Percentiles rank a stretch among this genome's conserved stretches.
Evolutionary conservation across 1,140 invertebrate species (phyloP).

Genomic region (Drosophila ambigua): DNA sequence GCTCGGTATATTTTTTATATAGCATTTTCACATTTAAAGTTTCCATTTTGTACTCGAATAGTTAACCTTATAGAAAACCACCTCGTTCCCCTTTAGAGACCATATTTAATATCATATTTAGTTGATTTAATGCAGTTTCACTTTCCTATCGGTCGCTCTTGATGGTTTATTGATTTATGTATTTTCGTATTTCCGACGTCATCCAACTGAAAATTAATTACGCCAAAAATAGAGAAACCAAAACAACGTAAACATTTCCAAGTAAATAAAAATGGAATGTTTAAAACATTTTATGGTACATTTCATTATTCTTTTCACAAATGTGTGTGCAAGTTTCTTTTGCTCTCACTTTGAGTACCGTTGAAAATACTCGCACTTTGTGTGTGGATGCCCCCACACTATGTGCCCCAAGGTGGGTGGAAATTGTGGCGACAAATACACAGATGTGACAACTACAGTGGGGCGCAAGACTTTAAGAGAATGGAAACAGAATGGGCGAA

Average conservation of each 20-base stretch:
- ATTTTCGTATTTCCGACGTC: constrained; percentile 70
- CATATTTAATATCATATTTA: no score
- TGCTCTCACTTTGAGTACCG: constrained; percentile 24
- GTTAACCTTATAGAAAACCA: no score
- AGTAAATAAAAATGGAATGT: constrained; percentile 30
- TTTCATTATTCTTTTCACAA: constrained; percentile 37
- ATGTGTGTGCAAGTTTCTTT: constrained; percentile 29
- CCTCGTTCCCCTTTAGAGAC: no score
- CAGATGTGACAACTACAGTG: background rate
- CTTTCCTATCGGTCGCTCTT: background rate
- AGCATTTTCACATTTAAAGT: background rate
- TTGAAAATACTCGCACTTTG: constrained; percentile 23
- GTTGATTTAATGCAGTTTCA: background rate
- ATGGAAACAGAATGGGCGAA: background rate
- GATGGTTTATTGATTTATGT: constrained; percentile 27
- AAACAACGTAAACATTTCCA: constrained; percentile 37
- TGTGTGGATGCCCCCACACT: background rate
- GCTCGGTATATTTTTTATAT: no score
- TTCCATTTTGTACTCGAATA: background rate
- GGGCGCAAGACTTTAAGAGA: background rate
- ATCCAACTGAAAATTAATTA: constrained; percentile 69
- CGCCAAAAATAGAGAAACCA: constrained; percentile 47
- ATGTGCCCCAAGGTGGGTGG: constrained; percentile 25
- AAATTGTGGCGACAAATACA: constrained; percentile 42
- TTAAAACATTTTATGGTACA: constrained; percentile 47